Evolutionary conservation across 2,888 invertebrate genomes (phyloP), one percentile per base, ranked within the genome.

Genomic region (Ptilodon capucinus): DNA sequence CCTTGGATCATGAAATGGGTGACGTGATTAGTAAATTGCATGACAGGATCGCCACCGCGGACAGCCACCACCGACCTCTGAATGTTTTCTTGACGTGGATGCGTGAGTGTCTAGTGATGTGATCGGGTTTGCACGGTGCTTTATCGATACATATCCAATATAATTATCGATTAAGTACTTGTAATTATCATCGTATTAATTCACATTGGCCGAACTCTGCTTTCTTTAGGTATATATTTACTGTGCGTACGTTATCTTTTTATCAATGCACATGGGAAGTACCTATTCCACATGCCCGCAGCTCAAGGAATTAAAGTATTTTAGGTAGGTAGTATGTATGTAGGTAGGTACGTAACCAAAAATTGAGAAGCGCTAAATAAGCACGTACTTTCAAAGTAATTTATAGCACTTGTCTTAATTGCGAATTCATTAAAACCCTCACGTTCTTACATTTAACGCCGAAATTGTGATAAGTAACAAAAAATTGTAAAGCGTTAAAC

Each of bases 401-500:
- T 40, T 39, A 43, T 44, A 42, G 34, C 41, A 54, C 41, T 44
- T 51, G 38, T 35, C 51, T 46, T 53, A 51, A 71, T 70, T 70
- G 67, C 23, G 52, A 46, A 48, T 52, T 55, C 47, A 64, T 57
- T 63, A 65, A 55, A 57, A 48, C 42, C 50, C 54, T 70, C 64
- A 64, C 58, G 65, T 60, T 65, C 64, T 67, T 66, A 43, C 70
- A 62, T 65, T 61, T 58, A 69, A 65, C 42, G 58, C 53, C 56
- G 45, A 51, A 59, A 64, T 59, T 39, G 60, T 60, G 62, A 65
- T 64, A n/a, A n/a, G n/a, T n/a, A 64, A 71, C 50, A 47, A 69
- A 68, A 67, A 60, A 61, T 48, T 50, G 42, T 39, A 52, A 50
- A 30, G 59, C 62, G 60, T 55, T 68, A 71, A 75, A 57, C 47